Evolutionary conservation across 2,113 vertebrate species (phyloP), one percentile per base, ranked within the genome.

Genomic region (Cephalopterus ornatus): DNA sequence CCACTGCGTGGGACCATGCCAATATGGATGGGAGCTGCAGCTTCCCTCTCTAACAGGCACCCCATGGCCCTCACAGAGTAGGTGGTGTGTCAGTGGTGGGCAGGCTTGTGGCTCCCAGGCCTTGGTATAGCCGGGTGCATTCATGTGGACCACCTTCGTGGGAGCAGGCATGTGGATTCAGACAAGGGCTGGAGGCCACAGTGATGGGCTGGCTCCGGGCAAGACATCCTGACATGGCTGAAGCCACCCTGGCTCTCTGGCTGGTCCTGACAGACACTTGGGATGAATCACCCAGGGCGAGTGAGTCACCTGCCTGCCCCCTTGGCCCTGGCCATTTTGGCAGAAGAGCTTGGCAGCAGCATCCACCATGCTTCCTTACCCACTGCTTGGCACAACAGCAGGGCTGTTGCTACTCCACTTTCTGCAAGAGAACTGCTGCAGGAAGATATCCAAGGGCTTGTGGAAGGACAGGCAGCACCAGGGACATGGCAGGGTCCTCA

Each of bases 11-110:
- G 41, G 82, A 55, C 52, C 14, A 1, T 1, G 4, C 33, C 67
- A 26, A 9, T 15, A 14, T 0, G 0, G 11, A 5, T 0, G 14
- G 70, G 62, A 75, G 15, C 52, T 33, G 47, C 18, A 11, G n/a
- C 49, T 53, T 46, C 59, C 22, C 2, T 0, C 50, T n/a, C 39
- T 1, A 1, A 39, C 6, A 0, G 41, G 42, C 61, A 27, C 65
- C 39, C 50, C 55, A 4, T 0, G 0, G 74, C 9, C 37, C 65
- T n/a, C 0, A 0, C 41, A 22, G 67, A 49, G 42, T 3, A 12
- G 42, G 32, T 4, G 52, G 11, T 12, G 47, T 47, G 20, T 17
- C 63, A 8, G 62, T 3, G 21, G 0, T 13, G 87, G 46, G 23
- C 13, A 35, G 19, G 37, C 46, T 44, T 59, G 32, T 1, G 6